Evolutionary conservation across 2,797 vertebrate species (phyloP), one percentile per base, ranked within the genome.

Genomic region (Lophius americanus): DNA sequence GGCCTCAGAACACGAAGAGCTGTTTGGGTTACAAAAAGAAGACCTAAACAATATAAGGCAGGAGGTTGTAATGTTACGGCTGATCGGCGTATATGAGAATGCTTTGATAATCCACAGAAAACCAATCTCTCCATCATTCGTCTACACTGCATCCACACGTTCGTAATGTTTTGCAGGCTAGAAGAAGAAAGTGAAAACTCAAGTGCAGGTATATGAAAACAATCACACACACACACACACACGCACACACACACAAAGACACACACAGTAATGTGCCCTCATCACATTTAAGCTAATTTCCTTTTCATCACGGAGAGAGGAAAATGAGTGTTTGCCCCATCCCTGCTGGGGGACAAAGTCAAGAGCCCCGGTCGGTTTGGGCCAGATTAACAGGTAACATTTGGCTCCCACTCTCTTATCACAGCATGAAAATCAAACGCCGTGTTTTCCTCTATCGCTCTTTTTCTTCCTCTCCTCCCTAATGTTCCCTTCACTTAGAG

Each of bases 401-500:
- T 97, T 96, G 96, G 96, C 96, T 97, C 85, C 82, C 81, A 90
- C 89, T 90, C 90, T 92, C 92, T 93, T 93, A 92, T 93, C 92
- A 91, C 90, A 95, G 94, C 96, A 93, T 95, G 96, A 96, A 96
- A 96, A 97, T 95, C 95, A 95, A 95, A 89, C 81, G 73, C 93
- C 94, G 94, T 96, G 95, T 91, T 91, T 92, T 88, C 85, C 95
- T 95, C 96, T 89, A 93, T 95, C 93, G 95, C 85, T 86, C 87
- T 87, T 82, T 83, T 82, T 83, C 76, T 70, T 79, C 76, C 77
- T 85, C 81, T 84, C 87, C 87, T 85, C 87, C 89, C 89, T 96
- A 96, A 97, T 96, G 96, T 97, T 98, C 96, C 96, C 95, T 97
- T 97, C 96, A 97, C 96, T 98, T 98, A 96, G 96, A 99, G 97